Conservation (phyloP, 2,888 invertebrate genomes). For the Perizoma affinitatum region DNA sequence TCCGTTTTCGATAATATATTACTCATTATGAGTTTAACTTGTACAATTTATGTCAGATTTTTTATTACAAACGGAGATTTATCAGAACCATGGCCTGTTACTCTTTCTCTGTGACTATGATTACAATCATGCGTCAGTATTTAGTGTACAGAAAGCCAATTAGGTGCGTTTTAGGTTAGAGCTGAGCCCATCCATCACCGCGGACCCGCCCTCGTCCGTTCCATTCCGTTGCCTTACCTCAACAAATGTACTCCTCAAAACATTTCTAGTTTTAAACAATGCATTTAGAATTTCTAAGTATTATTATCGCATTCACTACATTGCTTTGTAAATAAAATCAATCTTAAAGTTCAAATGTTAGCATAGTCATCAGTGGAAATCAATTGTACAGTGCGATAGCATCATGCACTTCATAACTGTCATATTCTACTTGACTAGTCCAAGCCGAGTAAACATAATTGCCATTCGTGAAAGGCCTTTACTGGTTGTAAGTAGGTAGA, state of each 20-base stretch:
- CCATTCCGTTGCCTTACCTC: slow-evolving; percentile 53
- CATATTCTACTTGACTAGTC: slow-evolving; percentile 39
- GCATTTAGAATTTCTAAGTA: neutral
- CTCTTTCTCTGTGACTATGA: slow-evolving; percentile 46
- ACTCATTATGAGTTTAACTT: slow-evolving; percentile 62
- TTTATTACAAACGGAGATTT: slow-evolving; percentile 40
- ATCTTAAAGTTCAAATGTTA: slow-evolving; percentile 21
- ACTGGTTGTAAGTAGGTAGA: neutral
- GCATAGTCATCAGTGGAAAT: slow-evolving; percentile 45
- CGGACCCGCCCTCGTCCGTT: slow-evolving; percentile 66
- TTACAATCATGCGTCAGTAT: slow-evolving; percentile 55
- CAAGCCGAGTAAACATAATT: slow-evolving; percentile 37
- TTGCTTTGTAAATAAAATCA: neutral
- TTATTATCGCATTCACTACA: neutral
- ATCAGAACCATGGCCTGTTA: slow-evolving; percentile 30
- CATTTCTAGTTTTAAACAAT: slow-evolving; percentile 1
- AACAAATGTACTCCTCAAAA: slow-evolving; percentile 38
- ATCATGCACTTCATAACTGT: slow-evolving; percentile 51
- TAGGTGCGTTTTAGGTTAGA: slow-evolving; percentile 75
- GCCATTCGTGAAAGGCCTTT: slow-evolving; percentile 33
- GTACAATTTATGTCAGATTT: slow-evolving; percentile 45
- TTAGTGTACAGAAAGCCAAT: slow-evolving; percentile 72
- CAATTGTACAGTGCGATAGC: slow-evolving; percentile 48
- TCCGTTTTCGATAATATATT: slow-evolving; percentile 69
- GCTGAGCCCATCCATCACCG: slow-evolving; percentile 70